Evolutionary conservation across 2,888 invertebrate species (phyloP).

Genomic region (Aethes cnicana): DNA sequence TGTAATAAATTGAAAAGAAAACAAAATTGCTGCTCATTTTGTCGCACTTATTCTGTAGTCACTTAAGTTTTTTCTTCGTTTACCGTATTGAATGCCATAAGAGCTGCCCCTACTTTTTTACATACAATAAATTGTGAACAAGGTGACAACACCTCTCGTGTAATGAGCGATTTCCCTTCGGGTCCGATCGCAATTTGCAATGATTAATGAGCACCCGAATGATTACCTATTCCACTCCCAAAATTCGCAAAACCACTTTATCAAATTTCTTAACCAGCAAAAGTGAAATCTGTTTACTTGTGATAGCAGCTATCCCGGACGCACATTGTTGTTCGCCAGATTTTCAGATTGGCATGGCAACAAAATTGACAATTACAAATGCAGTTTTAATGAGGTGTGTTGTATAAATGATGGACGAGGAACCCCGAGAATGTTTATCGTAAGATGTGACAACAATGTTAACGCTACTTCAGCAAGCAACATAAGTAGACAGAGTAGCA

Average conservation of each 20-base stretch:
- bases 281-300: neutral
- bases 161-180: constrained; percentile 6
- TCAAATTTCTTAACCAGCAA: neutral
- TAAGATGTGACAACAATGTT: constrained; percentile 12
- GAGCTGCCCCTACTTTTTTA: neutral
- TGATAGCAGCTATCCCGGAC: neutral
- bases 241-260: constrained; percentile 47
- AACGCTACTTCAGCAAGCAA: too few species aligned
- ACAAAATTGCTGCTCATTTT: too few species aligned
- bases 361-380: constrained; percentile 77
- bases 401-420: constrained; percentile 74
- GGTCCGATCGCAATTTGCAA: constrained; percentile 34
- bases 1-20: too few species aligned
- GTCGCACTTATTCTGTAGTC: too few species aligned
- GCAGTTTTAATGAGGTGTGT: constrained; percentile 72
- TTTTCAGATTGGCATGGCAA: constrained; percentile 37
- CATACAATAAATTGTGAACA: too few species aligned
- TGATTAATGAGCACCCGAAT: constrained; percentile 69
- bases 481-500: too few species aligned
- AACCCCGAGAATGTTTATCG: constrained; percentile 34
- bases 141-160: constrained; percentile 3
- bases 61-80: too few species aligned
- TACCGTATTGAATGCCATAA: neutral
- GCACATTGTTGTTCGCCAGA: constrained; percentile 1
- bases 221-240: constrained; percentile 64